Evolutionary conservation across 2,113 vertebrate genomes (phyloP), one percentile per base, ranked within the genome.

Genomic region (Glaucomys volans): DNA sequence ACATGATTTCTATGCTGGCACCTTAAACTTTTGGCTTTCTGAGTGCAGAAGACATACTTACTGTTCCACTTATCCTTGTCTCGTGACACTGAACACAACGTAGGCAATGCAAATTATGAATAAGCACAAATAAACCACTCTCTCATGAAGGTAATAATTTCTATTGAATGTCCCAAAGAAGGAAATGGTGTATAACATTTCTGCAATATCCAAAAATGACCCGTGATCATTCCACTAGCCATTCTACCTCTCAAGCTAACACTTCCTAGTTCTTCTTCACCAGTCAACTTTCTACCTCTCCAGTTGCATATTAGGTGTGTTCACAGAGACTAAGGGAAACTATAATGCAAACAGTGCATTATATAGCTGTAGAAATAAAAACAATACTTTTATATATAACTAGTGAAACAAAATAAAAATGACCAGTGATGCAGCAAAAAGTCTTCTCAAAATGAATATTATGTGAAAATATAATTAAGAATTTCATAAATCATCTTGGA

Each of bases 391-490:
- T 79, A 75, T 77, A 6, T n/a, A 59, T 74, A 94, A 69, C 62
- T 42, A 85, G 37, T 57, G 35, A 88, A 74, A 87, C 6, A 83
- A 47, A 69, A 69, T 32, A 69, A 69, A n/a, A n/a, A 67, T 59
- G 92, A 69, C 37, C n/a, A 88, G 28, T 57, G 28, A 88, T 59
- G 79, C 6, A 83, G 54, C 76, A 90, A 94, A 50, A 94, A 91
- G 35, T 30, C 64, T 52, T 16, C 54, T 40, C 40, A 30, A 95
- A 94, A 82, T 57, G 37, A 91, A 12, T 40, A 64, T 50, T 62
- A 82, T 62, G 1, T 87, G 50, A 97, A 82, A 90, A 79, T 87
- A 62, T 64, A 86, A 26, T 62, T 44, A 30, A 57, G 26, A 95
- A 88, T 62, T 83, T 22, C 76, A 54, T 42, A 93, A 93, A 75